Evolutionary conservation across 2,113 vertebrate genomes (phyloP).

Genomic region (Aythya baeri): DNA sequence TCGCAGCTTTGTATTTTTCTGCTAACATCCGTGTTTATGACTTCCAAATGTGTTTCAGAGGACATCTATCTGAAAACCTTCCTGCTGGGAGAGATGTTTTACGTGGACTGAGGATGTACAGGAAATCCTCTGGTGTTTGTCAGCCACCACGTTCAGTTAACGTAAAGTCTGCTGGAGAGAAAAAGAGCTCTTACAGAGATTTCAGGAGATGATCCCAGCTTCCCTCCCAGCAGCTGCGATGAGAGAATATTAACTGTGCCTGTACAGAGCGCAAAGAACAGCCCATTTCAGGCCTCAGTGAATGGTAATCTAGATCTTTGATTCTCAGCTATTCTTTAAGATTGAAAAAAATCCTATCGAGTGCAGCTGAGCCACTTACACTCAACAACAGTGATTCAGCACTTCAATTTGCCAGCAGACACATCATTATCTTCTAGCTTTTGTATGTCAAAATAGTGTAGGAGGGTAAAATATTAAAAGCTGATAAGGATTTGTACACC

Average conservation of each 20-base stretch:
- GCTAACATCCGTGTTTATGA: neutral
- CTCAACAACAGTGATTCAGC: slow-evolving; percentile 44
- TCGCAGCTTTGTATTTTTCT: neutral
- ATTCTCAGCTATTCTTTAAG: slow-evolving; percentile 10
- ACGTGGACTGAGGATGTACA: neutral
- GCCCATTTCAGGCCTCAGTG: neutral
- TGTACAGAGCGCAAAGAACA: neutral
- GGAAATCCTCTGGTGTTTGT: neutral
- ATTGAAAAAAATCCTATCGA: neutral
- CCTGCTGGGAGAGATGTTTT: neutral
- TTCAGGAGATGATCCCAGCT: neutral
- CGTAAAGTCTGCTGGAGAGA: neutral
- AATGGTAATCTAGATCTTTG: neutral
- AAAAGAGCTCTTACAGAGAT: neutral
- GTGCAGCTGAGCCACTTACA: slow-evolving; percentile 15
- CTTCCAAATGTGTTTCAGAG: neutral
- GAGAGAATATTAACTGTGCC: neutral
- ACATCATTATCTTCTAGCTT: slow-evolving; percentile 32
- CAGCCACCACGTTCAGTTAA: neutral
- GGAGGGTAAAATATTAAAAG: slow-evolving; percentile 23
- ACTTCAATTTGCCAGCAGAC: slow-evolving; percentile 33
- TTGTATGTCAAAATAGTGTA: slow-evolving; percentile 35
- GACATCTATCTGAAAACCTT: neutral
- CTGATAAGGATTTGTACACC: slow-evolving; percentile 9
- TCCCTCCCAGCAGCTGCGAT: neutral